Percentiles rank a stretch among this genome's conserved stretches.
Evolutionary conservation across 2,888 invertebrate genomes (phyloP).

Genomic region (Amblyteles armatorius): DNA sequence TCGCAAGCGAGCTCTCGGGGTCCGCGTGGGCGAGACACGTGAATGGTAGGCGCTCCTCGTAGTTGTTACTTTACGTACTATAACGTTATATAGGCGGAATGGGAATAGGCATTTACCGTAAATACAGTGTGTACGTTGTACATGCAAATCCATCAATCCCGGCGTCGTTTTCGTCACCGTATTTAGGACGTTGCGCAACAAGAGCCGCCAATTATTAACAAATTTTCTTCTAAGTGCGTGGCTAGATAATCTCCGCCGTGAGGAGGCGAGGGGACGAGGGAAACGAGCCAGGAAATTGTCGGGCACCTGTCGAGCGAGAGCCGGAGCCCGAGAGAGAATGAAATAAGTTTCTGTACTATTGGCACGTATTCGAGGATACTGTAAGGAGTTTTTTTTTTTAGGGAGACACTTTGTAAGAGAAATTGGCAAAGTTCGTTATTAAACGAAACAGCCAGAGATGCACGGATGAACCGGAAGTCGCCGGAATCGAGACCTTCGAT

Average conservation of each 20-base stretch:
- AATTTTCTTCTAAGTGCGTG: conserved; percentile 31
- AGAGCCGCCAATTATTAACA: conserved; percentile 35
- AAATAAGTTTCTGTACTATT: conserved; percentile 14
- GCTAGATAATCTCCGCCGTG: not conserved
- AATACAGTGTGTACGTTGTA: not conserved
- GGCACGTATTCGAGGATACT: not conserved
- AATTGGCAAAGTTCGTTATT: not conserved
- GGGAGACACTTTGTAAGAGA: not conserved
- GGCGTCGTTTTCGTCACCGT: conserved; percentile 15
- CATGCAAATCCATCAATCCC: conserved; percentile 9
- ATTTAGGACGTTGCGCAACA: conserved; percentile 38
- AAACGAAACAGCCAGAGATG: not conserved
- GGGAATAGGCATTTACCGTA: not conserved
- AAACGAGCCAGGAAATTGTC: conserved; percentile 55
- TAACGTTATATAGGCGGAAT: not conserved
- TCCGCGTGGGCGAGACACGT: conserved; percentile 50
- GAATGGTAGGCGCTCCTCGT: conserved; percentile 49
- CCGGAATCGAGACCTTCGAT: not conserved
- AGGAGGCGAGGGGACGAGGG: conserved; percentile 4
- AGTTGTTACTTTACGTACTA: not conserved
- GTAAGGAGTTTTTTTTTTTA: too few species aligned
- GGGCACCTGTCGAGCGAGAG: conserved; percentile 53
- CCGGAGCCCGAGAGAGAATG: not conserved
- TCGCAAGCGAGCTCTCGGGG: conserved; percentile 22
- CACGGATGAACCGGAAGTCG: not conserved